A percentile compares a stretch with the other conserved stretches of the same genome.
These are phyloP conservation scores for Ovis aries DNA, from an alignment of 2,113 vertebrate genomes.

Conservation along the genomic window DNA sequence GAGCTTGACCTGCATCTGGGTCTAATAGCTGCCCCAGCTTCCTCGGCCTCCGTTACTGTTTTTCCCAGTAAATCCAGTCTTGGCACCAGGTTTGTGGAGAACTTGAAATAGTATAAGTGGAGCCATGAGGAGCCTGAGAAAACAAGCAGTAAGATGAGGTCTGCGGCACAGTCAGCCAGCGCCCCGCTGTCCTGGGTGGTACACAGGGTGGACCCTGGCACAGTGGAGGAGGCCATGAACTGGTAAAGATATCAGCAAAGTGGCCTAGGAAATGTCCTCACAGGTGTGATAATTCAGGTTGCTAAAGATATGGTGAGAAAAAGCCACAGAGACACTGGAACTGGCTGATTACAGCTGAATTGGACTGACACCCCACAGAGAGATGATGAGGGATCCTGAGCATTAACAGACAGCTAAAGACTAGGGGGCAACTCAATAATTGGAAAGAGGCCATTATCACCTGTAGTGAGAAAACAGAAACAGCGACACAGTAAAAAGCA, in stretches of 20 bases:
- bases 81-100: neutral
- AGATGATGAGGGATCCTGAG: neutral
- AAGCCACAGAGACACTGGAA: neutral
- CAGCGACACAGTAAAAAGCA: neutral
- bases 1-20: neutral
- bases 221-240: neutral
- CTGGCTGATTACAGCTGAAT: neutral
- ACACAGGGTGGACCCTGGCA: neutral
- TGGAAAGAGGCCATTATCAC: neutral
- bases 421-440: neutral
- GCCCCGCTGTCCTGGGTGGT: fast-evolving
- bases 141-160: neutral
- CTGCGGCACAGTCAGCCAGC: neutral
- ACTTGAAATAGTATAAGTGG: neutral
- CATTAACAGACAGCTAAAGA: neutral
- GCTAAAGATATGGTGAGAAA: neutral
- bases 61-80: neutral
- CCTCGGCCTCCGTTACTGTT: neutral
- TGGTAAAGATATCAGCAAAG: neutral
- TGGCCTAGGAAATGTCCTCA: neutral
- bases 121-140: neutral
- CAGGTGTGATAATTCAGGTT: neutral
- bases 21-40: neutral
- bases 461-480: neutral
- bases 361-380: neutral